Evolutionary conservation across 2,113 vertebrate genomes (phyloP).

Genomic region (Saccopteryx bilineata): DNA sequence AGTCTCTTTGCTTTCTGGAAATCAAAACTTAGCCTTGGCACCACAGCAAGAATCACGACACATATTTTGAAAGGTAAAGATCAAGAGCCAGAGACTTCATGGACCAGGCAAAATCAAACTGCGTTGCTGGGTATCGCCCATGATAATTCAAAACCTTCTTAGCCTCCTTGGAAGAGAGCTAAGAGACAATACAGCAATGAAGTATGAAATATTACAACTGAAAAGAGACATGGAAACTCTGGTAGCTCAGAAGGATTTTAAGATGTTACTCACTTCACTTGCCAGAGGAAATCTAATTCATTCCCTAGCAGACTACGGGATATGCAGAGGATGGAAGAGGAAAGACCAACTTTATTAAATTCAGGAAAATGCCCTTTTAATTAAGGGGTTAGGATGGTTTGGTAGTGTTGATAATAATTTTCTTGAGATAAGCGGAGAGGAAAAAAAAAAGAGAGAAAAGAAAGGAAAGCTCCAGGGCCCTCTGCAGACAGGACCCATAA

Average conservation of each 20-base stretch:
- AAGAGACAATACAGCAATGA: background rate
- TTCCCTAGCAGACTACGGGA: background rate
- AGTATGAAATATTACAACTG: background rate
- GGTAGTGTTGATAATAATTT: slow-evolving; percentile 10
- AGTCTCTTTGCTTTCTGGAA: background rate
- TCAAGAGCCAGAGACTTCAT: background rate
- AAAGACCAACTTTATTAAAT: slow-evolving; percentile 32
- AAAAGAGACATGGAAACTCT: background rate
- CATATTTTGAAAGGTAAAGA: slow-evolving; percentile 21
- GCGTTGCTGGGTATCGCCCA: background rate
- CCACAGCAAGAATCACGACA: background rate
- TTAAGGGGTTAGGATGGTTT: slow-evolving; percentile 4
- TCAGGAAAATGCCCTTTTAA: slow-evolving; percentile 57
- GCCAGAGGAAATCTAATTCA: slow-evolving; percentile 44
- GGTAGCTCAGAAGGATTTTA: slow-evolving; percentile 5
- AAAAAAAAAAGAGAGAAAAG: background rate
- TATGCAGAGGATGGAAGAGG: slow-evolving; percentile 15
- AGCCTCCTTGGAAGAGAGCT: background rate
- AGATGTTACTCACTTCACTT: background rate
- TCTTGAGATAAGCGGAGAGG: background rate
- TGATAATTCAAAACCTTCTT: slow-evolving; percentile 4
- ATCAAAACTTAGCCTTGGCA: background rate
- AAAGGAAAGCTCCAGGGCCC: background rate
- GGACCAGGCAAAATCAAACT: background rate
- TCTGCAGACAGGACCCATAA: slow-evolving; percentile 13